Percentiles rank a stretch among this genome's conserved stretches.
Conservation (phyloP, 2,888 invertebrate genomes). For the Dicycla oo region DNA sequence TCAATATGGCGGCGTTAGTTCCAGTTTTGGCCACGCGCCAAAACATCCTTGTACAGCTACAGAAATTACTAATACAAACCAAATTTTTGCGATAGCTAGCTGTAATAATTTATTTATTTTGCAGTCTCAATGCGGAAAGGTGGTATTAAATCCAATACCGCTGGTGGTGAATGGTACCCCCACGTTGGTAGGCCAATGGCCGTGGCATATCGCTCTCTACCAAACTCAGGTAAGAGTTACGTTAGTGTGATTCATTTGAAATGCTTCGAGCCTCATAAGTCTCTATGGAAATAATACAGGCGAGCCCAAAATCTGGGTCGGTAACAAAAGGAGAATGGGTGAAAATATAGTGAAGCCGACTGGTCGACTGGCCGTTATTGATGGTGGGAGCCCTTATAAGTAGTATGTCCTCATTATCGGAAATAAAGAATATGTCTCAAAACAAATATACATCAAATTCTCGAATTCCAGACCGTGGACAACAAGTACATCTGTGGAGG, state of each 20-base stretch:
- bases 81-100: background rate
- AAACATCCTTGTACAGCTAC: background rate
- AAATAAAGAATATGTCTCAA: background rate
- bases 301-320: background rate
- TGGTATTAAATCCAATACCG: conserved; percentile 88
- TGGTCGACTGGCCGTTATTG: background rate
- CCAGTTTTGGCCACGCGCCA: background rate
- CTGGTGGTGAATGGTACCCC: conserved; percentile 91
- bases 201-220: conserved; percentile 93
- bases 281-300: background rate
- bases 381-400: background rate
- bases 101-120: conserved; percentile 52
- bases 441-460: background rate
- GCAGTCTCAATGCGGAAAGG: conserved; percentile 86
- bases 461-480: conserved; percentile 81
- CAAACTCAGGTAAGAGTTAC: conserved; percentile 87
- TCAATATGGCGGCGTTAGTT: background rate
- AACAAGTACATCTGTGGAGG: conserved; percentile 92
- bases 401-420: background rate
- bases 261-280: background rate
- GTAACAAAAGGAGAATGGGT: background rate
- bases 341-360: background rate
- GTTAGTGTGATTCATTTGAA: background rate
- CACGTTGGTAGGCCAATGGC: conserved; percentile 92
- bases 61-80: conserved; percentile 38